phyloP scores from a whole-genome alignment of 35 echinoderm and acorn worm species.

The Heliocidaris erythrogramma region DNA sequence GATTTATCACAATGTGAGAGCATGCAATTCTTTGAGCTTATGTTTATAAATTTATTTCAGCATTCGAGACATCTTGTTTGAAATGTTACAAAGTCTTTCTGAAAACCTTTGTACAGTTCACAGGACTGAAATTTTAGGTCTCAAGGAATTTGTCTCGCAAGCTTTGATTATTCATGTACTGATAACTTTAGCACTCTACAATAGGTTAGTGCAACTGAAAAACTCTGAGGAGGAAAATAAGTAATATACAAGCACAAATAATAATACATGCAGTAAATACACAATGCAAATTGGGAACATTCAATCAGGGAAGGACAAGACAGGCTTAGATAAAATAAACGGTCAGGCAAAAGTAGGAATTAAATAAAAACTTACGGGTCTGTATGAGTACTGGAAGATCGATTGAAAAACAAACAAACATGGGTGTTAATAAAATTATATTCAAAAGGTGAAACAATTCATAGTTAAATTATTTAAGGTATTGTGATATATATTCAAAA shows the following conservation, averaged over 20 bases:
- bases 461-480: background rate
- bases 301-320: background rate
- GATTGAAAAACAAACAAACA: background rate
- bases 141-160: no score
- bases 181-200: no score
- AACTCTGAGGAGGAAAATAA: background rate
- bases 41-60: no score
- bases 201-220: no score
- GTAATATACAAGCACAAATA: background rate
- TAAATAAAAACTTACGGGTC: slow-evolving; percentile 32
- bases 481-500: background rate
- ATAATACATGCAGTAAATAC: background rate
- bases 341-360: background rate
- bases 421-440: background rate
- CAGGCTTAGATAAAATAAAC: background rate
- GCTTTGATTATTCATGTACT: no score
- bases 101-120: no score
- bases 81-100: no score
- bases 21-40: no score
- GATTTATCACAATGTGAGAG: no score
- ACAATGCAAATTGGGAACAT: background rate
- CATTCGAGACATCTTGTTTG: no score
- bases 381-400: slow-evolving; percentile 10
- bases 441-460: background rate
- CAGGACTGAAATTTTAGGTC: no score